phyloP scores from a whole-genome alignment of 2,113 vertebrate genomes.

The Neolamprologus longior region DNA sequence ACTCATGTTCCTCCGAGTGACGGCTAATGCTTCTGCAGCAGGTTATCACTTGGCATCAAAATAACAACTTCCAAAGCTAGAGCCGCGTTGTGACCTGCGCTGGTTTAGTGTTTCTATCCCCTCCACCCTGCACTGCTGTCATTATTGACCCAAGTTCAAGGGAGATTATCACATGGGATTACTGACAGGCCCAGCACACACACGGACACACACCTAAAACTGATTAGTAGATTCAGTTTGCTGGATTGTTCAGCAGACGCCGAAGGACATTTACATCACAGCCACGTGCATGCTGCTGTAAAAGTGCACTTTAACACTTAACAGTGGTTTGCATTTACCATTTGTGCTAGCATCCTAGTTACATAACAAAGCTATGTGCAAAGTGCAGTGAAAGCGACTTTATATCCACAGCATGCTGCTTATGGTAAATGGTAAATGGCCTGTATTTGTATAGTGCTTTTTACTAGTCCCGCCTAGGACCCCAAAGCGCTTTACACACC shows the following conservation, averaged over 20 bases:
- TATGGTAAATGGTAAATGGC: too few species aligned
- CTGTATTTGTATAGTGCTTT: too few species aligned
- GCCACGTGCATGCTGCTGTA: not conserved
- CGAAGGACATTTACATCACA: not conserved
- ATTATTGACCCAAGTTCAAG: not conserved
- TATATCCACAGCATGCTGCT: not conserved
- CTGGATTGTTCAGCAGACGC: not conserved
- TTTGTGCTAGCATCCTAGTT: not conserved
- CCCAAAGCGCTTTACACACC: too few species aligned
- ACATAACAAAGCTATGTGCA: not conserved
- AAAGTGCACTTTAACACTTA: not conserved
- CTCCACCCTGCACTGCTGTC: not conserved
- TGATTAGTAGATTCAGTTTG: slow-evolving; percentile 36
- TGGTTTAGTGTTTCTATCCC: not conserved
- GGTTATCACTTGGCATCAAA: not conserved
- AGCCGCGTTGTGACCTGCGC: not conserved
- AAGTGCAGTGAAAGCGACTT: not conserved
- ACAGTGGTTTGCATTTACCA: not conserved
- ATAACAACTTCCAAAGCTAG: not conserved
- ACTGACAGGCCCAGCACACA: not conserved
- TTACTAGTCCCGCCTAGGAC: too few species aligned
- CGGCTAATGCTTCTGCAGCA: rapidly evolving
- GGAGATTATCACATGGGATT: slow-evolving; percentile 52
- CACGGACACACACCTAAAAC: not conserved
- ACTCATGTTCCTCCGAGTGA: rapidly evolving